Conservation (phyloP, 2,888 invertebrate genomes). For the Litoditis marina region DNA sequence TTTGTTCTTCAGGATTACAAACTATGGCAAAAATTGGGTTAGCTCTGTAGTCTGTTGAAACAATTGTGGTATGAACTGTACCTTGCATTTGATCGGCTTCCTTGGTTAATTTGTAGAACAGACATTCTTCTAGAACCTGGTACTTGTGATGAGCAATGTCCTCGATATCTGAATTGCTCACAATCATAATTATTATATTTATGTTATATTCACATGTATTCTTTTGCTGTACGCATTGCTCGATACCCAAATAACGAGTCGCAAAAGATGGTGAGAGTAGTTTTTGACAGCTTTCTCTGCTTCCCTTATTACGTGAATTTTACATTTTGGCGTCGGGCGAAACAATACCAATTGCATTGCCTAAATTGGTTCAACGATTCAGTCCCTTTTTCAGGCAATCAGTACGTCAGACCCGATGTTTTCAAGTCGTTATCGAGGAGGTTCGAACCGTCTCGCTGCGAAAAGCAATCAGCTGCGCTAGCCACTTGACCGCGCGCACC, state of each 20-base stretch:
- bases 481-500: too few relatives aligned
- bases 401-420: too few relatives aligned
- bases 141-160: conserved; percentile 55
- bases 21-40: too few relatives aligned
- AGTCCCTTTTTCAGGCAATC: too few relatives aligned
- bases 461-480: too few relatives aligned
- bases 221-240: neutral
- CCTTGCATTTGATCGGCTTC: conserved; percentile 52
- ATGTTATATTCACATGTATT: neutral
- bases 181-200: neutral
- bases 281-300: neutral
- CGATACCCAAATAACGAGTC: neutral
- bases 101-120: conserved; percentile 51
- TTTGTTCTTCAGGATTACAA: too few relatives aligned
- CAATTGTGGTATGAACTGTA: conserved; percentile 1
- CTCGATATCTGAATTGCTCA: conserved; percentile 44
- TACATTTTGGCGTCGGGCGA: too few relatives aligned
- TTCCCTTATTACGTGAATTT: neutral
- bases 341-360: too few relatives aligned
- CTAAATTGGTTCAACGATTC: too few relatives aligned
- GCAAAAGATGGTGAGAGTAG: too few relatives aligned
- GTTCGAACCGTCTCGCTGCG: too few relatives aligned
- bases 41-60: neutral
- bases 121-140: conserved; percentile 51
- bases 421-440: too few relatives aligned